Percentiles rank a stretch among this genome's conserved stretches.
These are phyloP conservation scores for Acinonyx jubatus DNA, from an alignment of 2,113 vertebrate species.

Conservation along the genomic window DNA sequence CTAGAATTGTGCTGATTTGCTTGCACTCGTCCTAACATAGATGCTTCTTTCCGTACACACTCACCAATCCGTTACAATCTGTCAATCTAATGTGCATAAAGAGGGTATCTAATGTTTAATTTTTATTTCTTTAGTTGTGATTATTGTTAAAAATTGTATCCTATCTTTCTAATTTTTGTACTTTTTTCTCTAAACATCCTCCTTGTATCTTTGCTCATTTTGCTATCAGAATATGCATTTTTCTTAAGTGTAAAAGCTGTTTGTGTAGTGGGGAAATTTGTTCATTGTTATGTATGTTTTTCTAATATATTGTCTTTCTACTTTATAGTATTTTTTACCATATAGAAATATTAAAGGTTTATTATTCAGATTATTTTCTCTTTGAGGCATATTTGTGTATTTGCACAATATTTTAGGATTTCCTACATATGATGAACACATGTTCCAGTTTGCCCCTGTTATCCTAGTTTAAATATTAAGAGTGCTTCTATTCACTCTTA, in stretches of 20 bases:
- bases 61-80: neutral
- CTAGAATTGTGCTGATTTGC: neutral
- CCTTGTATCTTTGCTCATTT: neutral
- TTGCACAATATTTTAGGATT: neutral
- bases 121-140: neutral
- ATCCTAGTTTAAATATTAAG: neutral
- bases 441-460: neutral
- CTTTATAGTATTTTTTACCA: neutral
- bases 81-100: neutral
- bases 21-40: neutral
- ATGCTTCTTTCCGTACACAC: neutral
- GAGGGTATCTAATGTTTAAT: constrained; percentile 1
- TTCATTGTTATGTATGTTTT: neutral
- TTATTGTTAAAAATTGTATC: neutral
- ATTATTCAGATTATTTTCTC: constrained; percentile 18
- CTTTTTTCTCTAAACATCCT: neutral
- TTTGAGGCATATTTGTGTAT: neutral
- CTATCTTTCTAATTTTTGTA: neutral
- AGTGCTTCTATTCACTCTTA: neutral
- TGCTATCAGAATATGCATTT: neutral
- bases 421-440: neutral
- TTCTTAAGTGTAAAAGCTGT: neutral
- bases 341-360: neutral
- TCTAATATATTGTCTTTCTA: neutral
- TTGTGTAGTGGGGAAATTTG: neutral